phyloP scores from a whole-genome alignment of 2,797 vertebrate genomes.

The Furcifer pardalis region DNA sequence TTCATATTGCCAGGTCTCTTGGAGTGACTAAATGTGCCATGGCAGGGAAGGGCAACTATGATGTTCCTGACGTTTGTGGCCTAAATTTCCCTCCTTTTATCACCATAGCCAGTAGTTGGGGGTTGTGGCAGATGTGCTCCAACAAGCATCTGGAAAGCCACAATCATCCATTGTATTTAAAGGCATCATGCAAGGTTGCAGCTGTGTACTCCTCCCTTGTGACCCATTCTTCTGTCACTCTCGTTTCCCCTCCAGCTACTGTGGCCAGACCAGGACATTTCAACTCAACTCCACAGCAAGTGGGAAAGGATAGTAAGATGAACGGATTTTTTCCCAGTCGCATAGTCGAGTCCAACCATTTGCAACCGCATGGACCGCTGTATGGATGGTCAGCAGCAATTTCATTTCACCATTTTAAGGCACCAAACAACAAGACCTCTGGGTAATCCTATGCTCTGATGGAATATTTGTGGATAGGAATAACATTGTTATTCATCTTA shows the following conservation, averaged over 20 bases:
- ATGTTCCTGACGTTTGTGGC: background rate
- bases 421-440: background rate
- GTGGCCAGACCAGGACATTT: background rate
- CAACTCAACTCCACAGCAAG: background rate
- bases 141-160: background rate
- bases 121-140: background rate
- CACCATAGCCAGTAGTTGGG: background rate
- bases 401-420: background rate
- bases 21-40: background rate
- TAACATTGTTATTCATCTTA: background rate
- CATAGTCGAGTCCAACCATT: too few species aligned
- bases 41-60: background rate
- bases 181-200: background rate
- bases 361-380: too few species aligned
- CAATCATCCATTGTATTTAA: background rate
- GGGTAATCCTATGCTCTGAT: background rate
- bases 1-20: background rate
- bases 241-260: background rate
- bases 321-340: too few species aligned
- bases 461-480: background rate
- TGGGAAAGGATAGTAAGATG: accelerated
- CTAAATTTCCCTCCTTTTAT: background rate
- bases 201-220: background rate
- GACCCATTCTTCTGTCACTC: background rate
- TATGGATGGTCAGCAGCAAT: too few species aligned